phyloP scores from a whole-genome alignment of 2,113 vertebrate genomes.

The Phainopepla nitens region DNA sequence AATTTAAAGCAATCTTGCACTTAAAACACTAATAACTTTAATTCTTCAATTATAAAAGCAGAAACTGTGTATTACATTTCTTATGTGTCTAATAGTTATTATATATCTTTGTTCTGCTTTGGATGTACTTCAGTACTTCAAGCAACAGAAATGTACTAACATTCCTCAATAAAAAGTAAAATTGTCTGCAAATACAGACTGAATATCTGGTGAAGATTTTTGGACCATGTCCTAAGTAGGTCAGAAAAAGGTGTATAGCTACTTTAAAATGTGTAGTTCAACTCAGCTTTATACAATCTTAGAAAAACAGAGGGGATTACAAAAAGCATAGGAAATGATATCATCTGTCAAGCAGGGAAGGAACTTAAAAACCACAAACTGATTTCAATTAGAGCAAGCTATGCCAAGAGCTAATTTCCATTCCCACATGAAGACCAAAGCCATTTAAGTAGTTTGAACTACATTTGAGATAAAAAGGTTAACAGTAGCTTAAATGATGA shows the following conservation, averaged over 20 bases:
- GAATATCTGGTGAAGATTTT: conserved; percentile 35
- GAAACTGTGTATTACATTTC: neutral
- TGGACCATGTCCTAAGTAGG: conserved; percentile 63
- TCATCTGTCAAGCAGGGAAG: conserved; percentile 77
- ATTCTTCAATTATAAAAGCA: neutral
- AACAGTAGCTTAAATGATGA: conserved; percentile 62
- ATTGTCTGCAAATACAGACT: conserved; percentile 38
- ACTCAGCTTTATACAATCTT: conserved; percentile 72
- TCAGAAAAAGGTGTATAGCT: conserved; percentile 68
- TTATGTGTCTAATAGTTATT: neutral
- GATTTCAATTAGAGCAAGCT: conserved; percentile 77
- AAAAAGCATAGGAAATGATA: conserved; percentile 82
- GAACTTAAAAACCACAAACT: conserved; percentile 78
- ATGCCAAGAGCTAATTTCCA: conserved; percentile 82
- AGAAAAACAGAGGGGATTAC: conserved; percentile 76
- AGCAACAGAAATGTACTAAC: conserved; percentile 50
- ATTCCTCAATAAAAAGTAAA: conserved; percentile 45
- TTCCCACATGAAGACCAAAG: conserved; percentile 78
- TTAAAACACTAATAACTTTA: neutral
- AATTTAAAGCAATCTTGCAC: neutral
- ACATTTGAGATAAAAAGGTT: conserved; percentile 64
- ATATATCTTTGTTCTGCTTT: conserved; percentile 1
- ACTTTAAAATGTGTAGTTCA: conserved; percentile 68
- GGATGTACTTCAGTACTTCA: conserved; percentile 2
- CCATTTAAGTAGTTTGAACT: conserved; percentile 68